These are phyloP conservation scores for Sapayoa aenigma DNA, from an alignment of 2,113 vertebrate genomes.

Conservation along the genomic window DNA sequence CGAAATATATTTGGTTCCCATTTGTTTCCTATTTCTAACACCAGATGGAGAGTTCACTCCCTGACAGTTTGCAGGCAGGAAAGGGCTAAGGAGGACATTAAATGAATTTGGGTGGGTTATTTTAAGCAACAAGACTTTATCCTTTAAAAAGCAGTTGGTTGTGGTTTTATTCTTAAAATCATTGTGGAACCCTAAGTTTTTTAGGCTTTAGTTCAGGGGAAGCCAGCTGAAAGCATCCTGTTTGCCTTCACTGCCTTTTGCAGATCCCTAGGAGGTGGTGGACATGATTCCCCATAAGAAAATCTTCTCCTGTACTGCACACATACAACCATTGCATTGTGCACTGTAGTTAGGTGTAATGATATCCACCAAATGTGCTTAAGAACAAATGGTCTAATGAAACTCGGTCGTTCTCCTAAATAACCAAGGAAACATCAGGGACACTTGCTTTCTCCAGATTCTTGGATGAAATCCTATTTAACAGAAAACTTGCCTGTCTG, in stretches of 20 bases:
- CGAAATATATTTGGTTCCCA: not conserved
- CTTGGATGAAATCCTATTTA: not conserved
- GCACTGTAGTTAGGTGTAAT: not conserved
- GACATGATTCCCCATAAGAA: not conserved
- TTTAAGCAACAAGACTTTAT: not conserved
- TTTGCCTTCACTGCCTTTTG: not conserved
- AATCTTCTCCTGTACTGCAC: not conserved
- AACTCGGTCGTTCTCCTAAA: not conserved
- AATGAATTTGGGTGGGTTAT: not conserved
- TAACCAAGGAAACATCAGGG: not conserved
- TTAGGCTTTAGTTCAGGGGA: not conserved
- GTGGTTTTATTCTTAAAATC: not conserved
- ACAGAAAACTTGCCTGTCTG: not conserved
- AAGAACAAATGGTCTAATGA: not conserved
- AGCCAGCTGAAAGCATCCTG: not conserved
- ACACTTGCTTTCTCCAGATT: not conserved
- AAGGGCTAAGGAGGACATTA: not conserved
- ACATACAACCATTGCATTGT: not conserved
- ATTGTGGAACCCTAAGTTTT: not conserved
- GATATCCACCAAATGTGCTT: not conserved
- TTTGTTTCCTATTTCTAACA: not conserved
- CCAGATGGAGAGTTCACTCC: not conserved
- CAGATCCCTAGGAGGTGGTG: not conserved
- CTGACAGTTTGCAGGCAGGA: not conserved
- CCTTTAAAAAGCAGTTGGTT: not conserved